Base-by-base conservation (phyloP, 2,797 vertebrate genomes). In the Lithobates sylvaticus region DNA sequence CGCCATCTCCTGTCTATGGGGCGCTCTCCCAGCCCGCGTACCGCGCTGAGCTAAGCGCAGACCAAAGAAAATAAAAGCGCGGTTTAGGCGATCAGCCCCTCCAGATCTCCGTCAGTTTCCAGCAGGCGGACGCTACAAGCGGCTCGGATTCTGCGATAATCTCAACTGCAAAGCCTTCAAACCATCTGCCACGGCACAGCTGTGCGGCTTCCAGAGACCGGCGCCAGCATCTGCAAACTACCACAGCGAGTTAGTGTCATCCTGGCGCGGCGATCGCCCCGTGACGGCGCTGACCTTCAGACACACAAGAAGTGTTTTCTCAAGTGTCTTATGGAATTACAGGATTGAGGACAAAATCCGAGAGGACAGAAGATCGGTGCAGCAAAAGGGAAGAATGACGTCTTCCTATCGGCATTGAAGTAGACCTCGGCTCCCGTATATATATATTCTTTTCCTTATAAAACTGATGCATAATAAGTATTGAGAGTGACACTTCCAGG, bases 161-260 rank as follows among this genome's bases (percentile, higher is more conserved):
- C 78, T 54, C 12, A 1, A 15, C 65, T 26, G 65, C 65, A 26
- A 67, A 67, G 65, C 44, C 5, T 44, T 44, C 68, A n/a, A 29
- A 67, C 78, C 78, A 81, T 81, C 78, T 81, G 78, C 78, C 54
- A 13, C 44, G 0, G 26, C 13, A 67, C 65, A 67, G 65, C 65
- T 67, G 65, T 67, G 65, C 65, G 8, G 26, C 78, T 58, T 27
- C 29, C 58, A 73, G 50, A 81, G 23, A 39, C 79, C 39, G 54
- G 68, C 34, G 42, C 44, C 78, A 81, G 69, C 79, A 81, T 81
- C 68, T 81, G 79, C 79, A 73, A 58, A 36, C 79, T 72, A 72
- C 47, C 79, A 81, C 58, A 73, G 79, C 69, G 42, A 81, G 47
- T 81, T 73, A 81, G 79, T 81, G 69, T 81, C 79, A 81, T 73